These are phyloP conservation scores for Lottia gigantea DNA, from an alignment of 2,888 invertebrate genomes.

Conservation along the genomic window DNA sequence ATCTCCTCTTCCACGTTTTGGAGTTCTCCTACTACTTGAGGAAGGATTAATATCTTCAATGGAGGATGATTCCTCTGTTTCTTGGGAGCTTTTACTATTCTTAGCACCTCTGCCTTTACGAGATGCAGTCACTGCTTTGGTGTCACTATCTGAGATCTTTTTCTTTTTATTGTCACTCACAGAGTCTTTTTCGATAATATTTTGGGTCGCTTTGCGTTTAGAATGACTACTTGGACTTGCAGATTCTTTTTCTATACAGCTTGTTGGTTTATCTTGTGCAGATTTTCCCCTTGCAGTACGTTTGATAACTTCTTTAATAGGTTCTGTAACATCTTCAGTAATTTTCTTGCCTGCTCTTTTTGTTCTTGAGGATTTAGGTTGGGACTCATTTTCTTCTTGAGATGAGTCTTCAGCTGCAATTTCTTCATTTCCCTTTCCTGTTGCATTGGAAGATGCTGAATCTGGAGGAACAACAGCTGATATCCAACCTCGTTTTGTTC, in stretches of 20 bases:
- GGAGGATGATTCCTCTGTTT: neutral
- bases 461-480: conserved; percentile 27
- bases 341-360: neutral
- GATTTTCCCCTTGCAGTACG: conserved; percentile 4
- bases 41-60: neutral
- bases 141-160: neutral
- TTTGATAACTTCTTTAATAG: neutral
- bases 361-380: neutral
- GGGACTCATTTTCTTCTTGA: neutral
- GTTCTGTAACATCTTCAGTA: neutral
- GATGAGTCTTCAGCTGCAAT: neutral
- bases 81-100: neutral
- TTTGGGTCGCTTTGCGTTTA: neutral
- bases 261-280: neutral
- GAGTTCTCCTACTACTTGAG: neutral
- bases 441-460: neutral
- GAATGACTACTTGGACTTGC: neutral
- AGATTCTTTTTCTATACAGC: neutral
- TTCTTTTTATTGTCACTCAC: neutral
- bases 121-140: neutral
- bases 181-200: neutral
- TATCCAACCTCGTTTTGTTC: conserved; percentile 22
- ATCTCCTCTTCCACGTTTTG: too few relatives aligned
- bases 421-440: neutral
- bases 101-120: conserved; percentile 7